These are phyloP conservation scores for Pogonophryne albipinna DNA, from an alignment of 2,797 vertebrate genomes.

Conservation along the genomic window DNA sequence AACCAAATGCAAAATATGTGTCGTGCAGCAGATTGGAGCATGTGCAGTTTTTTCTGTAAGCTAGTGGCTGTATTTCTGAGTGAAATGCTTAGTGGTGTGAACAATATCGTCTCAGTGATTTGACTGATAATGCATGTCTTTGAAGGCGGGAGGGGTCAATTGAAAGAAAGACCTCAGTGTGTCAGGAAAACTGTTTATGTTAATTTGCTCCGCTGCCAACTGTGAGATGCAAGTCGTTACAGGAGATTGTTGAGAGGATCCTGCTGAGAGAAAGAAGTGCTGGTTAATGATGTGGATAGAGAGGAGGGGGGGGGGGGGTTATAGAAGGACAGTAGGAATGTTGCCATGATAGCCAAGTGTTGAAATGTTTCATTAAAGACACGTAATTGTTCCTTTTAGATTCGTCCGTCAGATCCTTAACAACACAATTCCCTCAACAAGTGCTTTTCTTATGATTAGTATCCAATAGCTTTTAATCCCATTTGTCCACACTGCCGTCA, in stretches of 20 bases:
- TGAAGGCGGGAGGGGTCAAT: constrained; percentile 31
- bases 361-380: constrained; percentile 57
- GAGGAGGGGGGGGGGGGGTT: background rate
- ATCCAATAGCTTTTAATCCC: constrained; percentile 22
- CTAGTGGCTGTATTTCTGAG: constrained; percentile 23
- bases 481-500: constrained; percentile 32
- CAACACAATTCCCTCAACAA: constrained; percentile 19
- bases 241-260: constrained; percentile 44
- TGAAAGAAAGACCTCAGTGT: constrained; percentile 53
- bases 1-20: constrained; percentile 32
- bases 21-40: constrained; percentile 13
- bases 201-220: constrained; percentile 49
- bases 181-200: constrained; percentile 26
- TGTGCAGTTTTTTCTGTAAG: background rate
- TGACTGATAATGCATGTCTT: constrained; percentile 53
- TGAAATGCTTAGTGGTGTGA: constrained; percentile 29
- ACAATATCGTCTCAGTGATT: constrained; percentile 22
- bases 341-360: constrained; percentile 41
- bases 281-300: constrained; percentile 46
- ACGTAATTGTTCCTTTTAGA: constrained; percentile 59
- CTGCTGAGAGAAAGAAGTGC: constrained; percentile 23
- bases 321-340: constrained; percentile 55
- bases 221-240: constrained; percentile 41
- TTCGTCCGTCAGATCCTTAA: constrained; percentile 35
- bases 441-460: constrained; percentile 40